Conservation (phyloP, 1,140 invertebrate genomes). For the Drosophila cardini region DNA sequence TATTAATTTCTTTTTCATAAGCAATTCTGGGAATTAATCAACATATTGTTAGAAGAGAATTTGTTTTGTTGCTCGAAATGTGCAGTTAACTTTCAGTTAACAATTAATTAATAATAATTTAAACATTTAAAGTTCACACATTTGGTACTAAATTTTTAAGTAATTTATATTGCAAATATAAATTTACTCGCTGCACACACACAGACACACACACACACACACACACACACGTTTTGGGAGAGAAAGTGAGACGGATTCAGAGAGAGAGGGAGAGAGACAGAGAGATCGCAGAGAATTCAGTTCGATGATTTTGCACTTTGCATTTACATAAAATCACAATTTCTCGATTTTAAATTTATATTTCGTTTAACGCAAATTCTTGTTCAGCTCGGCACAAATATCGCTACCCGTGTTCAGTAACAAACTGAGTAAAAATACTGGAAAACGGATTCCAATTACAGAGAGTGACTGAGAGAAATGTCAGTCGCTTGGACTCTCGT, state of each 20-base stretch:
- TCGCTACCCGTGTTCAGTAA: constrained; percentile 40
- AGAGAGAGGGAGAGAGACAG: neutral
- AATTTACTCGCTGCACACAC: constrained; percentile 45
- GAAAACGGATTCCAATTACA: constrained; percentile 20
- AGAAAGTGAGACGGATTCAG: neutral
- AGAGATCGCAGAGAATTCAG: constrained; percentile 40
- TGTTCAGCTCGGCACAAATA: constrained; percentile 19
- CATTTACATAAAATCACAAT: constrained; percentile 66
- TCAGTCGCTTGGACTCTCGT: constrained; percentile 8
- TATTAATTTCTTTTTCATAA: neutral
- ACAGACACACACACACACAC: constrained; percentile 34
- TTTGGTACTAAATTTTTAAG: constrained; percentile 60
- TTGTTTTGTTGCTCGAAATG: neutral
- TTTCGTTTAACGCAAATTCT: constrained; percentile 12
- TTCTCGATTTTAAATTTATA: constrained; percentile 48
- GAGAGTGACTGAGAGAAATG: constrained; percentile 3
- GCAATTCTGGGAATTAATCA: neutral
- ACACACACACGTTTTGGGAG: constrained; percentile 17
- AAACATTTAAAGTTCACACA: constrained; percentile 43
- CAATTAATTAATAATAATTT: constrained; percentile 30
- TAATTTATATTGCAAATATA: constrained; percentile 59
- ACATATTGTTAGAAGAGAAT: neutral
- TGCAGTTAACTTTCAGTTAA: constrained; percentile 50
- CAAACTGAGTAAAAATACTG: constrained; percentile 29
- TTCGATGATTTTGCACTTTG: constrained; percentile 57